A percentile compares a stretch with the other conserved stretches of the same genome.
These are phyloP conservation scores for Homalodisca vitripennis DNA, from an alignment of 1,140 invertebrate species.

Conservation along the genomic window DNA sequence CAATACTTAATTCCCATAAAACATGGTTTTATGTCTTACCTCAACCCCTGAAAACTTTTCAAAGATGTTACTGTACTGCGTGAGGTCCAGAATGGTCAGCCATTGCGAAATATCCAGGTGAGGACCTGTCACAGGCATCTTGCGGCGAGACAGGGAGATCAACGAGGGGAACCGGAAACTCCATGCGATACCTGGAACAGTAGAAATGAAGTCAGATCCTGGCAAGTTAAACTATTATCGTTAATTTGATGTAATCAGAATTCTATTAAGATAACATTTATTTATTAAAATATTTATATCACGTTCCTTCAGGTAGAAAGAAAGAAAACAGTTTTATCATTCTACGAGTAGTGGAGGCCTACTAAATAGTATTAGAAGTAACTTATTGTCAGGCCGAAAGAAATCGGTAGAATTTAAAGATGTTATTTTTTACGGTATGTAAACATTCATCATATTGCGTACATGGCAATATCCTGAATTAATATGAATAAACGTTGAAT, in stretches of 20 bases:
- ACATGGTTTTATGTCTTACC: conserved; percentile 44
- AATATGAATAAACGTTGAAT: no score
- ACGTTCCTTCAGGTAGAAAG: not conserved
- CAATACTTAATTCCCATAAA: no score
- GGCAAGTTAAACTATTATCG: not conserved
- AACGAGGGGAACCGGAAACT: conserved; percentile 50
- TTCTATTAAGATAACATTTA: not conserved
- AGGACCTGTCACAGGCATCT: conserved; percentile 38
- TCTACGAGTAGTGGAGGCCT: not conserved
- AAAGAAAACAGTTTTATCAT: no score
- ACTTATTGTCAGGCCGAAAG: no score
- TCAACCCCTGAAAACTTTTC: conserved; percentile 53
- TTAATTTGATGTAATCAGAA: not conserved
- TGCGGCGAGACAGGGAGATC: conserved; percentile 27
- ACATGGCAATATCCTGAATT: no score
- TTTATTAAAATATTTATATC: not conserved
- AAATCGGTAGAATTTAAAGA: no score
- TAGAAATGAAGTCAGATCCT: not conserved
- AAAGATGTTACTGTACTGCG: conserved; percentile 49
- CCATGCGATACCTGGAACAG: conserved; percentile 48
- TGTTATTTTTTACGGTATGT: no score
- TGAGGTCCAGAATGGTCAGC: conserved; percentile 50
- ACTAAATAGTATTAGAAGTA: no score
- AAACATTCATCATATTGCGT: no score
- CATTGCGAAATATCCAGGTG: conserved; percentile 50